Evolutionary conservation across 2,797 vertebrate species (phyloP), one percentile per base, ranked within the genome.

Genomic region (Sebastes vulpes): DNA sequence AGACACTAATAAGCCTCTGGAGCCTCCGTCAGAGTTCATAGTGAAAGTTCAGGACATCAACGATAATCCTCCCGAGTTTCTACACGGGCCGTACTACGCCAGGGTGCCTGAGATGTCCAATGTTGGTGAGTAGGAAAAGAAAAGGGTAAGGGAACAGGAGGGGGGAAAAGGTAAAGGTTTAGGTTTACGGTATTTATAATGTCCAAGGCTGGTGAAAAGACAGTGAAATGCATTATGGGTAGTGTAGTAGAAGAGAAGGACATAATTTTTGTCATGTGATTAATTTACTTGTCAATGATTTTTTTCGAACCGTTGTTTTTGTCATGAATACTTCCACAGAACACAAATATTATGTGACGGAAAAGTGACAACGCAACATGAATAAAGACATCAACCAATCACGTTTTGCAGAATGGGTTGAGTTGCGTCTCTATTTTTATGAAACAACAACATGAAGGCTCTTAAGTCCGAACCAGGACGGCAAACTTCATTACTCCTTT

Each of bases 1-100:
- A 58, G 97, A 97, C 90, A 99, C 98, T 0, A 98, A 98, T 61
- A 97, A 98, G 59, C 98, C 98, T 0, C 91, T 99, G 90, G 98
- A 99, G 88, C 98, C 98, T 0, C 98, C 98, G 0, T 99, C 98
- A 0, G 97, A 99, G 93, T 99, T 99, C 92, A 99, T 99, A 5
- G 98, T 99, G 71, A 99, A 99, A 94, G 98, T 99, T 83, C 98
- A 99, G 91, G 98, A 99, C 93, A 99, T 99, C 92, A 99, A 99
- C 28, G 98, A 99, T 93, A 99, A 99, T 91, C 98, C 98, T 0
- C 98, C 98, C 0, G 97, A 98, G 93, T 99, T 99, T 80, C 95
- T 99, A 7, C 97, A 98, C 0, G 98, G 98, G 63, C 98, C 97
- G 35, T 99, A 99, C 87, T 98, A 99, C 0, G 98, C 98, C 85